Base-by-base conservation (phyloP, 2,797 vertebrate species). In the Hozukius guyotensis region DNA sequence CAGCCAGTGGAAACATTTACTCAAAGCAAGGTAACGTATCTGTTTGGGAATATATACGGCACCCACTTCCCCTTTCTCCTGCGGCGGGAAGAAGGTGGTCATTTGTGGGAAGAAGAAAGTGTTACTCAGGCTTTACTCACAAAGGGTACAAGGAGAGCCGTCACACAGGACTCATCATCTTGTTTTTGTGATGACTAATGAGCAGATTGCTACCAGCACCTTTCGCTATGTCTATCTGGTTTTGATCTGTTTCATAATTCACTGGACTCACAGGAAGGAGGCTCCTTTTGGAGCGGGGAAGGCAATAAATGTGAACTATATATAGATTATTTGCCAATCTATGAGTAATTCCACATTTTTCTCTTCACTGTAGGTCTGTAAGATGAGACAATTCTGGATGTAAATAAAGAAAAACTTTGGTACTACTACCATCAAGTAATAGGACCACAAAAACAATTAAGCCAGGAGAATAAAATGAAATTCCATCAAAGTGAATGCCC, bases 71-170 rank as follows among this genome's bases (percentile, higher is more conserved):
- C 86, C 71, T 92, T 87, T 88, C 85, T 88, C 67, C 87, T 89
- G 80, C 46, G 87, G 90, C 91, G 84, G 89, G 91, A 93, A 92
- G 82, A 88, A 69, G 59, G 87, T 75, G 81, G 89, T 93, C 81
- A 83, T 92, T 88, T 90, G 84, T 78, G 87, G 92, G 87, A 75
- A 84, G 82, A 88, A 81, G 91, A 88, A 91, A 80, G 90, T 88
- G 91, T 95, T 95, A 92, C 85, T 93, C 92, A 94, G 87, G 82
- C 78, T 85, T 93, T 90, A 90, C 85, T 94, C 93, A 94, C 77
- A 68, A 82, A 86, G 69, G 53, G 65, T 29, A n/a, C 56, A 20
- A 70, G 62, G 79, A 18, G 31, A 77, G 77, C 55, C 27, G 25
- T 83, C 85, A 87, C 72, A 20, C 16, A 5, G 70, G 70, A 87